Evolutionary conservation across 2,113 vertebrate species (phyloP).

Genomic region (Pituophis catenifer): DNA sequence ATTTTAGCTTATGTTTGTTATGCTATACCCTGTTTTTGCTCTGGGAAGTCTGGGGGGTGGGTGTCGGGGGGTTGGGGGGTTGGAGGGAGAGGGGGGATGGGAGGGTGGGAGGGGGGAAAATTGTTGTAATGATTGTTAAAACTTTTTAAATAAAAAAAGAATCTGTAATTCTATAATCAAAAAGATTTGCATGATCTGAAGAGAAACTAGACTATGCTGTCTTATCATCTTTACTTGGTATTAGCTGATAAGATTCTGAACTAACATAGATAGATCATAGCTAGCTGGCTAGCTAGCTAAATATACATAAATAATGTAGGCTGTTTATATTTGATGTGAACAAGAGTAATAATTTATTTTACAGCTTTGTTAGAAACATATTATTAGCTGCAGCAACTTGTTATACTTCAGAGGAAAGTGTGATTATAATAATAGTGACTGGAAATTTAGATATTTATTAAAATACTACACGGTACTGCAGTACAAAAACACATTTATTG

Average conservation of each 20-base stretch:
- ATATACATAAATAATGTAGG: background rate
- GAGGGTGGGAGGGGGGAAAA: no score
- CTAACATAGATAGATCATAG: background rate
- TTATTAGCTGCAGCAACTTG: constrained; percentile 33
- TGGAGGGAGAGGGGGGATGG: no score
- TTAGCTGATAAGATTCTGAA: background rate
- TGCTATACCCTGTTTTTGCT: no score
- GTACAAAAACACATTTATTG: background rate
- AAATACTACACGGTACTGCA: constrained; percentile 4
- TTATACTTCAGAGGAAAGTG: constrained; percentile 50
- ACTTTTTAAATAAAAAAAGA: background rate
- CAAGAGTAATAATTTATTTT: constrained; percentile 41
- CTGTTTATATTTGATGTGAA: constrained; percentile 10
- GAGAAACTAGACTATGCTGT: background rate
- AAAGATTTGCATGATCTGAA: background rate
- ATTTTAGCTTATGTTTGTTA: no score
- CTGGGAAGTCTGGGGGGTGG: no score
- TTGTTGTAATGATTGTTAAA: no score
- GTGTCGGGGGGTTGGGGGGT: no score
- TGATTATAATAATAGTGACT: constrained; percentile 36
- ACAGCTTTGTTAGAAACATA: constrained; percentile 42
- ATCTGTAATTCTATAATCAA: background rate
- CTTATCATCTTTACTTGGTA: background rate
- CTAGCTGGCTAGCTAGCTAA: background rate
- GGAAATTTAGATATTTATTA: constrained; percentile 26